These are phyloP conservation scores for Aulostomus chinensis DNA, from an alignment of 2,797 vertebrate genomes.

Conservation along the genomic window DNA sequence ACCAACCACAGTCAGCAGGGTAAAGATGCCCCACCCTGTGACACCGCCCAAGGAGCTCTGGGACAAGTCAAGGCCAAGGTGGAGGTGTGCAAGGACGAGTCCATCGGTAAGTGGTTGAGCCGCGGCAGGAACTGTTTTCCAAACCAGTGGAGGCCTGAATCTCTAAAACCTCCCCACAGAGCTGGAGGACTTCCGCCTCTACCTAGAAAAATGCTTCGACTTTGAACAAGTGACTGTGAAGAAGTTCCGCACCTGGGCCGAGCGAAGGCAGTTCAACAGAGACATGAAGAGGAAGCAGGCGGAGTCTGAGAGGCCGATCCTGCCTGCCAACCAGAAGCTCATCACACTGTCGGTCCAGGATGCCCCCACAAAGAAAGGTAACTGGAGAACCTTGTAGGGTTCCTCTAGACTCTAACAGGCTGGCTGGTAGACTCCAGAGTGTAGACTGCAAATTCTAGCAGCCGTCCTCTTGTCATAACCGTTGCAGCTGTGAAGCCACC, in stretches of 20 bases:
- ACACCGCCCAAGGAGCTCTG: constrained; percentile 88
- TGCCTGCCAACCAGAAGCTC: constrained; percentile 98
- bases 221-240: constrained; percentile 99
- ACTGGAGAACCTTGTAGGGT: too few species aligned
- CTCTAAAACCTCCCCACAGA: constrained; percentile 70
- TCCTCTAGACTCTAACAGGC: too few species aligned
- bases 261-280: constrained; percentile 95
- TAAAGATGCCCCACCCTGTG: constrained; percentile 76
- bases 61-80: constrained; percentile 98
- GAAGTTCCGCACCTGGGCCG: constrained; percentile 98
- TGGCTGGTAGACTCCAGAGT: too few species aligned
- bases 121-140: background rate
- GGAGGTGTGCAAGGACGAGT: constrained; percentile 99
- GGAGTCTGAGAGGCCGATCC: constrained; percentile 93
- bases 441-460: too few species aligned
- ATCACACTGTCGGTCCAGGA: constrained; percentile 98
- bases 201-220: constrained; percentile 95
- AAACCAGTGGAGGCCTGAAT: background rate
- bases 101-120: constrained; percentile 86
- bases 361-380: constrained; percentile 97
- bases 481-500: too few species aligned
- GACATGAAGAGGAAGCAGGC: constrained; percentile 98
- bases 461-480: too few species aligned
- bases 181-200: constrained; percentile 91
- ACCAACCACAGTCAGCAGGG: constrained; percentile 55